These are phyloP conservation scores for Stigmatopora nigra DNA, from an alignment of 2,113 vertebrate species.

Conservation along the genomic window DNA sequence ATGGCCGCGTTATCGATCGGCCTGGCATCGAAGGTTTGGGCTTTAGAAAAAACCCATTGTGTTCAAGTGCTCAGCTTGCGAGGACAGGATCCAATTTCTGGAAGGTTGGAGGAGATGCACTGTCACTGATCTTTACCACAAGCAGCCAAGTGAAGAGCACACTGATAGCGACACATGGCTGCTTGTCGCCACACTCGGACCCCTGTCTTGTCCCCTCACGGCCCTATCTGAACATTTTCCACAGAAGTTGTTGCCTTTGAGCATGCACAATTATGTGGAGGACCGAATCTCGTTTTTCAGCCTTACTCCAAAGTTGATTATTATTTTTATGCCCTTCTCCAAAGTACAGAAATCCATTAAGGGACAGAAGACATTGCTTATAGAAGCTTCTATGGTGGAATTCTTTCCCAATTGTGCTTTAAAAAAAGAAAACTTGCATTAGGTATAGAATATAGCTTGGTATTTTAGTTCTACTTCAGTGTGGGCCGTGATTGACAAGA, in stretches of 20 bases:
- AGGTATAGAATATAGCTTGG: too few species aligned
- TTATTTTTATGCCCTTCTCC: too few species aligned
- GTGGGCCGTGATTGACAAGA: too few species aligned
- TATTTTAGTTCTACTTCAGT: too few species aligned
- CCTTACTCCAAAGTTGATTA: not conserved
- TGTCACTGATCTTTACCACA: constrained; percentile 41
- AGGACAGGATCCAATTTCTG: constrained; percentile 55
- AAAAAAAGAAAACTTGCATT: too few species aligned
- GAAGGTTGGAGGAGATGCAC: constrained; percentile 15
- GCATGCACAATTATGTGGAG: constrained; percentile 8
- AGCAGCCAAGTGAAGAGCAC: constrained; percentile 40
- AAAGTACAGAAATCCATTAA: too few species aligned
- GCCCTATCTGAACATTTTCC: constrained; percentile 23
- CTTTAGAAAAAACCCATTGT: constrained; percentile 62
- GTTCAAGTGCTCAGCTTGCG: constrained; percentile 63
- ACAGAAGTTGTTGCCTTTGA: constrained; percentile 22
- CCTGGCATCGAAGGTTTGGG: constrained; percentile 67
- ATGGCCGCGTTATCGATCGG: constrained; percentile 66
- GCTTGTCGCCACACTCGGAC: constrained; percentile 34
- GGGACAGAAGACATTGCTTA: too few species aligned
- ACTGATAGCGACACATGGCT: constrained; percentile 30
- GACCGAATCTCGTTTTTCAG: not conserved
- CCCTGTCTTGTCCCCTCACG: constrained; percentile 16
- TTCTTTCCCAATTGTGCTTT: too few species aligned
- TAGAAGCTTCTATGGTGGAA: too few species aligned